A percentile compares a stretch with the other conserved stretches of the same genome.
Evolutionary conservation across 1,140 invertebrate genomes (phyloP).

Genomic region (Ruditapes philippinarum): DNA sequence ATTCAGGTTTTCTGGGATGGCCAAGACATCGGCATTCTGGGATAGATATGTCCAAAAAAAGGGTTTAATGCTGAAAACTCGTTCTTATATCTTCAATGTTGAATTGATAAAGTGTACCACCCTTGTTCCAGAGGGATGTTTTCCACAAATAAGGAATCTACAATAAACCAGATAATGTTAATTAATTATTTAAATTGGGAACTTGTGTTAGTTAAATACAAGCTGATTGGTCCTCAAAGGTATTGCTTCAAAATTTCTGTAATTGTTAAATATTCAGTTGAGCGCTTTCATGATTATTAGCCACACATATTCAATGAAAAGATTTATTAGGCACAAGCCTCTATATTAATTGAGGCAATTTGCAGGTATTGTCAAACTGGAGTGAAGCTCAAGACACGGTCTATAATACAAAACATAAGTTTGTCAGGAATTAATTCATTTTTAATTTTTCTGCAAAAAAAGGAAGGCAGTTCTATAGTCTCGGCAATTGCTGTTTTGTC

Average conservation of each 20-base stretch:
- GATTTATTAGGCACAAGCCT: neutral
- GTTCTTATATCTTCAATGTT: neutral
- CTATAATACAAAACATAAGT: too few species aligned
- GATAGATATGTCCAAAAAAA: too few species aligned
- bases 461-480: too few species aligned
- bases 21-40: too few species aligned
- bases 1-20: too few species aligned
- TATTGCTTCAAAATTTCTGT: neutral
- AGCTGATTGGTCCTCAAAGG: neutral
- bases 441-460: too few species aligned
- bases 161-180: neutral
- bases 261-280: neutral
- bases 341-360: too few species aligned
- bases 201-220: neutral
- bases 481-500: too few species aligned
- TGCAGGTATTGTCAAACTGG: too few species aligned
- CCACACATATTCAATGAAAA: neutral
- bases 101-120: neutral
- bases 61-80: neutral
- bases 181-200: conserved; percentile 11
- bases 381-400: too few species aligned
- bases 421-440: too few species aligned
- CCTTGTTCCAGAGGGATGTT: neutral
- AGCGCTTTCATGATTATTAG: neutral
- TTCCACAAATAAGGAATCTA: neutral